Base-by-base conservation (phyloP, 2,888 invertebrate genomes). In the Ephialtes manifestator region DNA sequence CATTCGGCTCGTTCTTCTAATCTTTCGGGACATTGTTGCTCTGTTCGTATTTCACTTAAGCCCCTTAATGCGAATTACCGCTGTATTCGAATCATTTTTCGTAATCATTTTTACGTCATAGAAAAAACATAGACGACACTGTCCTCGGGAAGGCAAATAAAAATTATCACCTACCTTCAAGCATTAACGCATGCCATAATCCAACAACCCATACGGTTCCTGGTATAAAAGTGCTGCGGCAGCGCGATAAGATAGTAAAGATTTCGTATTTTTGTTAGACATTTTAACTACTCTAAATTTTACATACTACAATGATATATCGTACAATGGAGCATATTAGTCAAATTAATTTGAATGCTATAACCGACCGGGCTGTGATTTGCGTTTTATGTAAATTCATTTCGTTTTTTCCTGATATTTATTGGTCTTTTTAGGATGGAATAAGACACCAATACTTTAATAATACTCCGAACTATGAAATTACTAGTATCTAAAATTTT, bases 281-380 rank as follows among this genome's bases (percentile, higher is more conserved):
- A 31, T 20, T 71, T 71, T 20, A 35, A 39, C 31, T 68, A 24
- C 35, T 53, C 24, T 3, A 28, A 13, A 71, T 53, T 53, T 18
- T 31, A 53, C 5, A 35, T 71, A 35, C 20, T 53, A 71, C 35
- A 53, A n/a, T 70, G 35, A 53, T 71, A 53, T 55, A n/a, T 20
- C 39, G 18, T 35, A 53, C 11, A 39, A 35, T 39, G 35, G 53
- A 39, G 20, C 35, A 5, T n/a, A 68, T 68, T 48, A 48, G 18
- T 43, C 18, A 35, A n/a, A 35, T 53, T n/a, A 51, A 51, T 70
- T 53, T 15, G 13, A 5, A n/a, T 48, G 4, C 5, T 7, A 28
- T 13, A 24, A 7, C 15, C 28, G 13, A 24, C 8, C 7, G 24
- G n/a, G 24, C 28, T 31, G 28, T n/a, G 28, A 68, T 28, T 28